Evolutionary conservation across 2,797 vertebrate species (phyloP).

Genomic region (Parotocinclus haroldoi): DNA sequence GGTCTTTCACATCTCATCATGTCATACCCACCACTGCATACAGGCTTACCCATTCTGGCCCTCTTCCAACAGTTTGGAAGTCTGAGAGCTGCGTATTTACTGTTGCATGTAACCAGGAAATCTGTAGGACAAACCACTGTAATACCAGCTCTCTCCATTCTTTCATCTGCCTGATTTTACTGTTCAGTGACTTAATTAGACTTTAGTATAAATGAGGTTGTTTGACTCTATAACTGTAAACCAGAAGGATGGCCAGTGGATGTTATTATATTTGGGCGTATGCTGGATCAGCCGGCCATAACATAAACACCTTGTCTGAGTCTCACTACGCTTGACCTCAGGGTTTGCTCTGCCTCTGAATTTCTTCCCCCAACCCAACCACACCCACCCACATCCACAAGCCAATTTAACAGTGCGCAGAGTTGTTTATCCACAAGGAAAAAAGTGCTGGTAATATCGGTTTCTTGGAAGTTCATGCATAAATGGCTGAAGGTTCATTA

Average conservation of each 20-base stretch:
- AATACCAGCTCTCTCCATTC: not conserved
- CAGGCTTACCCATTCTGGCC: not conserved
- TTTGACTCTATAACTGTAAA: slow-evolving; percentile 65
- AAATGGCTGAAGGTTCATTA: not conserved
- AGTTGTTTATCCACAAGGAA: slow-evolving; percentile 14
- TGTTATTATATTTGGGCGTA: slow-evolving; percentile 16
- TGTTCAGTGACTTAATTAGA: slow-evolving; percentile 56
- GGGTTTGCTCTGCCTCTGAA: slow-evolving; percentile 34
- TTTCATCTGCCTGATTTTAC: not conserved
- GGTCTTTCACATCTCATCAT: not conserved
- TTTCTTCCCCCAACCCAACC: not conserved
- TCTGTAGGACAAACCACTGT: not conserved
- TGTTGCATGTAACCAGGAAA: not conserved
- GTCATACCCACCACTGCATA: not conserved
- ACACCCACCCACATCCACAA: not conserved
- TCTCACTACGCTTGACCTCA: slow-evolving; percentile 9
- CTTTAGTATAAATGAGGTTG: slow-evolving; percentile 64
- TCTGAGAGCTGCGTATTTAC: not conserved
- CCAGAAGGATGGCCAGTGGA: slow-evolving; percentile 41
- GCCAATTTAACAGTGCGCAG: slow-evolving; percentile 10
- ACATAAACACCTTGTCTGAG: slow-evolving; percentile 24
- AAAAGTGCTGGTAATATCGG: not conserved
- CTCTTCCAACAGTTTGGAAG: not conserved
- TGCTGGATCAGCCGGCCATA: not conserved
- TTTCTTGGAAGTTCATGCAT: not conserved